These are phyloP conservation scores for Silurus glanis DNA, from an alignment of 2,113 vertebrate genomes.

Conservation along the genomic window DNA sequence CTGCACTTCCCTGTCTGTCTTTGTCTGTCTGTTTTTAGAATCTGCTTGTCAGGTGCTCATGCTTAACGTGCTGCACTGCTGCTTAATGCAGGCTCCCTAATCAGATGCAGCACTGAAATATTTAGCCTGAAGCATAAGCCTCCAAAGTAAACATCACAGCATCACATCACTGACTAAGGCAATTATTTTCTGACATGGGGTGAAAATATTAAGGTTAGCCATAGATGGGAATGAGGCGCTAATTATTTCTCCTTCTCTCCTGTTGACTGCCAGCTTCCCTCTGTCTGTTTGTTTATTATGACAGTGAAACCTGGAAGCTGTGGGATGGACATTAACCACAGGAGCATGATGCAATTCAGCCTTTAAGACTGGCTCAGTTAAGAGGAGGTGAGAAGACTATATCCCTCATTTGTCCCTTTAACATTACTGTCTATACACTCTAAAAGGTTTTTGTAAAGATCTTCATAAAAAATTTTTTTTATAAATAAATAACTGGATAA, in stretches of 20 bases:
- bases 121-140: constrained; percentile 33
- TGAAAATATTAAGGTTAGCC: constrained; percentile 44
- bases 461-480: background rate
- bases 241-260: constrained; percentile 46
- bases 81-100: constrained; percentile 24
- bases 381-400: background rate
- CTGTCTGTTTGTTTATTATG: constrained; percentile 47
- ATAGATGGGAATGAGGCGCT: constrained; percentile 29
- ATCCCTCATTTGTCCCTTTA: background rate
- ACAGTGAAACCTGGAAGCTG: constrained; percentile 38
- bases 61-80: constrained; percentile 12
- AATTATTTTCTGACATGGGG: constrained; percentile 54
- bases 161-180: constrained; percentile 39
- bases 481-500: background rate
- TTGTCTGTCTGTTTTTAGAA: constrained; percentile 1
- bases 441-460: background rate
- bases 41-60: constrained; percentile 19
- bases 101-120: constrained; percentile 6
- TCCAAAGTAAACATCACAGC: constrained; percentile 40
- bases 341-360: constrained; percentile 29
- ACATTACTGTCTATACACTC: background rate
- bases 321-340: constrained; percentile 26
- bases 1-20: constrained; percentile 26
- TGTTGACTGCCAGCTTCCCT: constrained; percentile 30
- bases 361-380: constrained; percentile 9